Evolutionary conservation across 2,888 invertebrate genomes (phyloP).

Genomic region (Serrognathus titanus): DNA sequence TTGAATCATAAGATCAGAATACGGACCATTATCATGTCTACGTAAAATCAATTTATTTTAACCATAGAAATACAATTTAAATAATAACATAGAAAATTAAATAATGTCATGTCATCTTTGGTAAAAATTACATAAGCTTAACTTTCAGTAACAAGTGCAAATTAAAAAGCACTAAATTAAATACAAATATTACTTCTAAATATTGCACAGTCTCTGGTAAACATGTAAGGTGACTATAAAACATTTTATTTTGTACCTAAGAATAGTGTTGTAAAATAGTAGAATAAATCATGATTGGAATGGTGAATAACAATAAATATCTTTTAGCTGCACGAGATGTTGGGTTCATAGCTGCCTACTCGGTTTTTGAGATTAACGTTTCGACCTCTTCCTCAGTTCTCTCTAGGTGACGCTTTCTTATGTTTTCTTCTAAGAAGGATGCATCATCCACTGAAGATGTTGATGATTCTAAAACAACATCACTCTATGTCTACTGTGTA

Average conservation of each 20-base stretch:
- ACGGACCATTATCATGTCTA: no score
- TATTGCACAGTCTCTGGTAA: neutral
- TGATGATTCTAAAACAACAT: slow-evolving; percentile 9
- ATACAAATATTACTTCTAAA: neutral
- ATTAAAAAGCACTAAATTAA: neutral
- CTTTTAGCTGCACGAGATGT: neutral
- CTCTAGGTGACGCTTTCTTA: slow-evolving; percentile 6
- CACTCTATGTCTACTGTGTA: neutral
- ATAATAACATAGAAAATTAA: neutral
- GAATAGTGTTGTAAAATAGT: no score
- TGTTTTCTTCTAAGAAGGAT: slow-evolving; percentile 10
- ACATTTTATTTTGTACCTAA: no score
- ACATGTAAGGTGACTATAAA: no score
- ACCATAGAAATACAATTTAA: neutral
- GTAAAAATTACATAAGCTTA: neutral
- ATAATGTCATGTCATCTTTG: slow-evolving; percentile 15
- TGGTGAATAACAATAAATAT: neutral
- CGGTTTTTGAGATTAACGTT: neutral
- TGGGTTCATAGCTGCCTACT: neutral
- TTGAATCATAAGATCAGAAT: no score
- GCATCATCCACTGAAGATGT: slow-evolving; percentile 14
- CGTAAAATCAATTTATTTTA: no score
- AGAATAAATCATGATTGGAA: neutral
- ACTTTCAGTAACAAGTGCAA: neutral
- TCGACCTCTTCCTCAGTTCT: neutral